Percentiles rank a stretch among this genome's conserved stretches.
Conservation (phyloP, 2,797 vertebrate genomes). For the Enteromius trimaculatus region DNA sequence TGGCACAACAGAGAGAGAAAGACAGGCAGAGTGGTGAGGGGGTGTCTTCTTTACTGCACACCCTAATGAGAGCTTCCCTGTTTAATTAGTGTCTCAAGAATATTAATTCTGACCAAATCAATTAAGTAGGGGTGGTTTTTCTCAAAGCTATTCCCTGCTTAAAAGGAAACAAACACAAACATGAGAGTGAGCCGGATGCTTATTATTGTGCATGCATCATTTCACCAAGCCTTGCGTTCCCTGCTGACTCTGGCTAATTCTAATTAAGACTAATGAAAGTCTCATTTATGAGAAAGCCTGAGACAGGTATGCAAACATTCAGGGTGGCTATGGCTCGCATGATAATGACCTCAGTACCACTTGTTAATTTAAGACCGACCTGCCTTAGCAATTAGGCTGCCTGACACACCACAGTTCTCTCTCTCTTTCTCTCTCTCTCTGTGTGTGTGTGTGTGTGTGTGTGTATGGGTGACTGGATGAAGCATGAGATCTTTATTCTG, state of each 20-base stretch:
- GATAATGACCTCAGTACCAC: constrained; percentile 82
- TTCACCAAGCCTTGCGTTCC: constrained; percentile 86
- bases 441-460: constrained; percentile 23
- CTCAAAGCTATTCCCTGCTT: constrained; percentile 43
- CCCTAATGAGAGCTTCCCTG: constrained; percentile 80
- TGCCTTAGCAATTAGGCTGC: constrained; percentile 87
- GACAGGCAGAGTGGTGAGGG: not conserved
- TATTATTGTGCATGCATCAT: constrained; percentile 86
- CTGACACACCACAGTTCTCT: constrained; percentile 80
- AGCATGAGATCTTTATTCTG: constrained; percentile 75
- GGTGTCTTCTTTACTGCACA: constrained; percentile 33
- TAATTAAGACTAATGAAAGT: constrained; percentile 97
- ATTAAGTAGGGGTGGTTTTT: constrained; percentile 72
- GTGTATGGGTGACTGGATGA: constrained; percentile 35
- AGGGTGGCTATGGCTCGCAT: constrained; percentile 88
- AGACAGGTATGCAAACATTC: constrained; percentile 91
- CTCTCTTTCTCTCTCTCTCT: constrained; percentile 24
- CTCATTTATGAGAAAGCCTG: constrained; percentile 90
- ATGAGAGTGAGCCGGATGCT: constrained; percentile 80
- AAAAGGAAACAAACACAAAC: constrained; percentile 42
- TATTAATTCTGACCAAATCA: constrained; percentile 92
- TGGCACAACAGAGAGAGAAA: constrained; percentile 3
- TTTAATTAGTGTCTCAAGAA: constrained; percentile 93
- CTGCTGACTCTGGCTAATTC: constrained; percentile 90
- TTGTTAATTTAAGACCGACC: constrained; percentile 88